Evolutionary conservation across 2,797 vertebrate genomes (phyloP), one percentile per base, ranked within the genome.

Genomic region (Sylvilagus floridanus): DNA sequence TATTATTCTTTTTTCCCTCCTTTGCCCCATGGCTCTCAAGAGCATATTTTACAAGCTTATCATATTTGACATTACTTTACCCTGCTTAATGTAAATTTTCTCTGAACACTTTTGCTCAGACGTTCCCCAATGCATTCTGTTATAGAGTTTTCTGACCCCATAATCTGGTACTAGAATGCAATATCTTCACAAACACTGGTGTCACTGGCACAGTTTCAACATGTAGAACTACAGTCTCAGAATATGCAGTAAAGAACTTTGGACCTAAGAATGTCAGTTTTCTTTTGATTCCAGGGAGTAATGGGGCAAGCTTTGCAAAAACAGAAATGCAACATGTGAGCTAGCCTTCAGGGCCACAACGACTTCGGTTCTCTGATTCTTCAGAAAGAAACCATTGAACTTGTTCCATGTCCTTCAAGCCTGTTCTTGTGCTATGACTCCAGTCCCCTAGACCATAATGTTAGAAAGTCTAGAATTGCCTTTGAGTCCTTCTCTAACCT

Each of bases 51-150:
- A 63, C 76, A 26, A 75, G 17, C 28, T 90, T 76, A 22, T 89
- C 60, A 37, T 24, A n/a, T 92, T 72, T 75, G 47, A 32, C 81
- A 57, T 75, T n/a, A 93, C 82, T 94, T 93, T 69, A 69, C 81
- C 22, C 62, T n/a, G 63, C 11, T 66, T 32, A 72, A 24, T 84
- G 47, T 76, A 54, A 50, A 37, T 95, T 92, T 84, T 65, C 42
- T 71, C 47, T 62, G 28, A 0, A 10, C 2, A 63, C 9, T 21
- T 76, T 91, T 91, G 68, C 50, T 81, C 62, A 81, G 62, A 75
- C 30, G 50, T 65, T 60, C 66, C 50, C 63, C 30, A 66, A 13
- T 60, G 47, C 42, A 93, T 10, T 68, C 66, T 85, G 26, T 28
- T 68, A 65, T 88, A 30, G 73, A 30, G 73, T 62, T 90, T 84